Evolutionary conservation across 2,113 vertebrate species (phyloP).

Genomic region (Hymenochirus boettgeri): DNA sequence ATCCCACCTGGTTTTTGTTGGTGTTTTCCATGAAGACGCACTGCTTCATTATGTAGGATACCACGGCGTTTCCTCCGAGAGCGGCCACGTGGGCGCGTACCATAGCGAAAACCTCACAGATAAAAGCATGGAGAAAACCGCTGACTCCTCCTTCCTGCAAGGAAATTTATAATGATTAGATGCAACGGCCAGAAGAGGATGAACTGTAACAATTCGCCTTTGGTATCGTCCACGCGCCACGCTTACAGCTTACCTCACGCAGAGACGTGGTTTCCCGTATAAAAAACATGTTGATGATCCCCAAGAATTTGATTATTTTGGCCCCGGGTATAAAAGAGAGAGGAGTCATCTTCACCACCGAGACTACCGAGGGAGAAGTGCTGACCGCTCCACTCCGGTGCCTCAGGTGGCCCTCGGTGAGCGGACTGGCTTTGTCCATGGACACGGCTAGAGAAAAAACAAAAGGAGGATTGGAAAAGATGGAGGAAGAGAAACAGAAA

Average conservation of each 20-base stretch:
- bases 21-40: constrained; percentile 98
- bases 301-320: constrained; percentile 92
- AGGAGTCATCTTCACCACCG: constrained; percentile 96
- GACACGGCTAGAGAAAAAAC: constrained; percentile 71
- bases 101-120: constrained; percentile 97
- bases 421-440: constrained; percentile 80
- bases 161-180: not conserved
- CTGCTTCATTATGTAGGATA: constrained; percentile 98
- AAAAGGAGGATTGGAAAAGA: constrained; percentile 52
- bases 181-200: not conserved
- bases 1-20: constrained; percentile 95
- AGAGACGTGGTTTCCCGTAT: constrained; percentile 95
- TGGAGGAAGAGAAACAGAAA: constrained; percentile 60
- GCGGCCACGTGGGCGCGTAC: constrained; percentile 93
- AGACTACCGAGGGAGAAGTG: constrained; percentile 70
- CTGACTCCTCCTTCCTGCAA: constrained; percentile 92
- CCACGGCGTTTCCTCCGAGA: constrained; percentile 90
- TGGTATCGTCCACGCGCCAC: not conserved
- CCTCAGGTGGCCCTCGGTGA: constrained; percentile 77
- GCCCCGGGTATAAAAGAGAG: constrained; percentile 91
- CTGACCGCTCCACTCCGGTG: constrained; percentile 71
- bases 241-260: constrained; percentile 77
- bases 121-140: constrained; percentile 92
- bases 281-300: constrained; percentile 99
- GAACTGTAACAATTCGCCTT: too few relatives aligned